phyloP scores from a whole-genome alignment of 2,797 vertebrate genomes.

The Crotalus adamanteus region DNA sequence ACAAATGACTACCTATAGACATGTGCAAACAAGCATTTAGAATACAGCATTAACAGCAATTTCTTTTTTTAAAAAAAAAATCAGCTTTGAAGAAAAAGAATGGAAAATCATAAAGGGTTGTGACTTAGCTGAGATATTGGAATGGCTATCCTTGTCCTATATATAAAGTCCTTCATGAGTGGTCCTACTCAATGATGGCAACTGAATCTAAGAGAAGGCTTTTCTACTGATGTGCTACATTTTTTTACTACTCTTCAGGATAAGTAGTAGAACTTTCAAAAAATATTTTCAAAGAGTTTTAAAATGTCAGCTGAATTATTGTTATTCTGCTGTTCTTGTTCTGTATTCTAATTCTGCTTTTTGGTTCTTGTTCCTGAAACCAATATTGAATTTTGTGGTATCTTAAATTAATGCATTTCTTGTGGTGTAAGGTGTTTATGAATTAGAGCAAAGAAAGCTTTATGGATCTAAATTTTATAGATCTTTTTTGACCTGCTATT shows the following conservation, averaged over 20 bases:
- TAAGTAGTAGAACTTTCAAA: neutral
- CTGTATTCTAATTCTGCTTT: neutral
- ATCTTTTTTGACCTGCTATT: neutral
- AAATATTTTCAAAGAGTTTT: neutral
- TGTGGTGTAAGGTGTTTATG: neutral
- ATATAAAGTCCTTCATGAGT: neutral
- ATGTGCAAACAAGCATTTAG: neutral
- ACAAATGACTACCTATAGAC: neutral
- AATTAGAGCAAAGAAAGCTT: neutral
- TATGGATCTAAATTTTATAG: neutral
- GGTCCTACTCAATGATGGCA: neutral
- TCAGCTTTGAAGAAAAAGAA: neutral
- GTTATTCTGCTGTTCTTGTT: neutral
- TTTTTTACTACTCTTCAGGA: neutral
- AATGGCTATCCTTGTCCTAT: neutral
- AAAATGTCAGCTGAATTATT: neutral
- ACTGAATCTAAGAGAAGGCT: neutral
- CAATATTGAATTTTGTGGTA: neutral
- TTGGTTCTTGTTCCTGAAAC: neutral
- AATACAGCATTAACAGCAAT: neutral
- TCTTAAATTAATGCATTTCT: neutral
- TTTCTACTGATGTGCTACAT: neutral
- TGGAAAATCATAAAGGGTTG: neutral
- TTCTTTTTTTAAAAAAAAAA: neutral
- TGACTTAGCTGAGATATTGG: neutral